Conservation (phyloP, 2,888 invertebrate species). For the Xylota sylvarum region DNA sequence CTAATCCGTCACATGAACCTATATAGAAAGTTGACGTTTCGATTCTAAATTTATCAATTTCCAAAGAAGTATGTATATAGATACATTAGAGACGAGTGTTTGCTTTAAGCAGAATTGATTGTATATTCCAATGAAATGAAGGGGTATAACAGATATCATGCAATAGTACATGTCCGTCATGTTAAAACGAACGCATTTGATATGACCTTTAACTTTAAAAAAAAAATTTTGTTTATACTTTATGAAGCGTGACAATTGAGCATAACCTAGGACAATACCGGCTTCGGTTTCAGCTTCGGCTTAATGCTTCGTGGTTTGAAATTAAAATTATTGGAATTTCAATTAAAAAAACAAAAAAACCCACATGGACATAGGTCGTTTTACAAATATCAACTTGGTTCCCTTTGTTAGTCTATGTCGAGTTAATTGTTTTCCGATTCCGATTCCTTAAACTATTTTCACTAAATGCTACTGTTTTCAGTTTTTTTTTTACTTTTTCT, state of each 20-base stretch:
- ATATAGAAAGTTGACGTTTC: conserved; percentile 23
- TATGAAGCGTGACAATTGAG: conserved; percentile 42
- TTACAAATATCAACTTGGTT: too few species aligned
- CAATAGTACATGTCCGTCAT: conserved; percentile 2
- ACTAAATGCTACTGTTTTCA: too few species aligned
- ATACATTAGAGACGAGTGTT: conserved; percentile 1
- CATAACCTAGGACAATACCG: conserved; percentile 34
- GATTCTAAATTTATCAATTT: conserved; percentile 22
- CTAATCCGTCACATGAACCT: conserved; percentile 32
- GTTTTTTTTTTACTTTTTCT: too few species aligned
- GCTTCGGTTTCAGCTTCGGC: not conserved
- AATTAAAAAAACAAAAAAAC: not conserved
- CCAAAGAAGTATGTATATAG: conserved; percentile 20
- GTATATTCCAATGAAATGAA: conserved; percentile 13
- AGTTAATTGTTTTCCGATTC: too few species aligned
- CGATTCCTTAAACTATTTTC: too few species aligned
- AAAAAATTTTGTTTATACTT: conserved; percentile 7
- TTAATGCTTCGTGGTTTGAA: not conserved
- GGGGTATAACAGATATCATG: not conserved
- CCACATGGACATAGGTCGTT: too few species aligned
- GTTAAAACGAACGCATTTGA: conserved; percentile 21
- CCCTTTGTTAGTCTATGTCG: too few species aligned
- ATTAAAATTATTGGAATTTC: not conserved
- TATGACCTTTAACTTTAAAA: conserved; percentile 18
- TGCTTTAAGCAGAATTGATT: conserved; percentile 21